phyloP scores from a whole-genome alignment of 1,140 invertebrate genomes.

The Ceratoteleas bidentatus region DNA sequence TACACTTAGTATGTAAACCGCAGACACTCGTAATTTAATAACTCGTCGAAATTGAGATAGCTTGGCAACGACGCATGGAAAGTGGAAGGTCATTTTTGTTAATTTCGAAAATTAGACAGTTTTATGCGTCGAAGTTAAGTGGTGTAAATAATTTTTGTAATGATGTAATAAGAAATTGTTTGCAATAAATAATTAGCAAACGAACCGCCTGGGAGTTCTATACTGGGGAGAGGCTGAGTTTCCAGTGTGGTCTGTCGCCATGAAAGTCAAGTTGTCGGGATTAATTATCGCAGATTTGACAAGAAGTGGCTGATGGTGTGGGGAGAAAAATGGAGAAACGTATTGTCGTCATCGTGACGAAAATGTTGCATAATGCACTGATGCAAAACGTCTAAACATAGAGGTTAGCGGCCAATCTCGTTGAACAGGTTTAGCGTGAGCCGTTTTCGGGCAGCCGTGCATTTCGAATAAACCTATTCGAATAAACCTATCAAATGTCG shows the following conservation, averaged over 20 bases:
- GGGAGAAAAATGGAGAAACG: background rate
- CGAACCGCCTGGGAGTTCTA: no score
- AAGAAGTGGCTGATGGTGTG: background rate
- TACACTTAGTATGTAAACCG: no score
- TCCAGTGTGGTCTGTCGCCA: background rate
- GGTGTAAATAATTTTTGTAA: no score
- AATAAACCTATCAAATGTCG: slow-evolving; percentile 20
- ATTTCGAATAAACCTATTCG: slow-evolving; percentile 28
- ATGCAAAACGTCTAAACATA: slow-evolving; percentile 43
- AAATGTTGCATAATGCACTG: slow-evolving; percentile 33
- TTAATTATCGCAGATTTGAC: background rate
- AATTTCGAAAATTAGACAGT: no score
- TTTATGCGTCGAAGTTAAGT: no score
- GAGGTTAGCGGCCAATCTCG: slow-evolving; percentile 20
- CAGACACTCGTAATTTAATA: no score
- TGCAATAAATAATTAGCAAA: background rate
- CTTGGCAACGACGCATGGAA: no score
- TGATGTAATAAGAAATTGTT: background rate
- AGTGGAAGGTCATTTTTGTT: no score
- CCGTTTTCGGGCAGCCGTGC: slow-evolving; percentile 23
- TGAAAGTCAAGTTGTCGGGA: background rate
- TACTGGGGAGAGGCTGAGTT: no score
- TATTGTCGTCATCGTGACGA: slow-evolving; percentile 23
- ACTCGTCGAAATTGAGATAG: no score
- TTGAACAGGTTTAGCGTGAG: slow-evolving; percentile 36